Percentiles rank a stretch among this genome's conserved stretches.
phyloP scores from a whole-genome alignment of 2,888 invertebrate genomes.

The Acronicta aceris region DNA sequence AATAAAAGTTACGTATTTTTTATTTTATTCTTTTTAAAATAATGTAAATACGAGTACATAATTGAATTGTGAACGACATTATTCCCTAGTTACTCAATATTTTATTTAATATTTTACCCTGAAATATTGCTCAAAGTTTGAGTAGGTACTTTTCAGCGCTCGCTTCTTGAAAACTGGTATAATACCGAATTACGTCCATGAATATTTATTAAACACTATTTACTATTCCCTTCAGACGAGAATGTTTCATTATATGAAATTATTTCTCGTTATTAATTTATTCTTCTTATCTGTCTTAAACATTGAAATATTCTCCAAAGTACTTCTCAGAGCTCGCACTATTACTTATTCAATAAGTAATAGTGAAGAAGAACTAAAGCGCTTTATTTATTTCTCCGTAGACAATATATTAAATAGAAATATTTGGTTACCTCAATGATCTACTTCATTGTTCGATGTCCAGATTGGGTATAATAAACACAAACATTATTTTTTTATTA shows the following conservation, averaged over 20 bases:
- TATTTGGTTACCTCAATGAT: too few species aligned
- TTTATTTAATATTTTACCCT: background rate
- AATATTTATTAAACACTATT: slow-evolving; percentile 25
- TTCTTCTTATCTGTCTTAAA: background rate
- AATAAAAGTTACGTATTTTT: too few species aligned
- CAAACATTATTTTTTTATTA: too few species aligned
- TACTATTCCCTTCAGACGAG: background rate
- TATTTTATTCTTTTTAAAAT: too few species aligned
- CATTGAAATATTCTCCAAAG: background rate
- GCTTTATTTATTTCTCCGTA: background rate
- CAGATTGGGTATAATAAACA: too few species aligned
- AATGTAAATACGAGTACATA: too few species aligned
- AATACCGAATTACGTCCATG: slow-evolving; percentile 4
- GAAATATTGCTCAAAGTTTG: background rate
- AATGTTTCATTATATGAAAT: background rate
- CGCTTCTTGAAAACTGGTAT: background rate
- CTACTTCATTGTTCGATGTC: background rate
- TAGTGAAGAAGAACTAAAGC: too few species aligned
- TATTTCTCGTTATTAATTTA: slow-evolving; percentile 1
- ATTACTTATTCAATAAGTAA: background rate
- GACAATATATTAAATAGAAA: too few species aligned
- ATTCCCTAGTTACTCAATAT: slow-evolving; percentile 1
- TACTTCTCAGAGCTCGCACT: background rate
- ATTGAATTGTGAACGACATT: background rate
- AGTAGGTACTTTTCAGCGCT: background rate